Percentiles rank a stretch among this genome's conserved stretches.
Conservation (phyloP, 2,797 vertebrate species). For the Rallus crepitans region DNA sequence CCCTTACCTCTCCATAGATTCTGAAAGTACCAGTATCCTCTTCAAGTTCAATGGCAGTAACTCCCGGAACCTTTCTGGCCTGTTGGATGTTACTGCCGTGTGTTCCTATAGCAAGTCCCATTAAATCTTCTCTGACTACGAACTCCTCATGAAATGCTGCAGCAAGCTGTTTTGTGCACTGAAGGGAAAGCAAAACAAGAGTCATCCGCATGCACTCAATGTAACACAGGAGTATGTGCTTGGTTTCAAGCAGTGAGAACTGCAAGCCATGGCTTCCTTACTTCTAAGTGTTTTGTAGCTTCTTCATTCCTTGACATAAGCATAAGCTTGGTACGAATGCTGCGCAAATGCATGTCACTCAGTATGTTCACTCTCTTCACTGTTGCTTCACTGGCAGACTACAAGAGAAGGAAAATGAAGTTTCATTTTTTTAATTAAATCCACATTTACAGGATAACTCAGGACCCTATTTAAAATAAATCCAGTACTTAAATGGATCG, state of each 20-base stretch:
- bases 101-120: slow-evolving; percentile 98
- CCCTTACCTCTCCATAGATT: slow-evolving; percentile 95
- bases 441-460: neutral
- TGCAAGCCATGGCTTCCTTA: slow-evolving; percentile 84
- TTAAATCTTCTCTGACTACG: slow-evolving; percentile 92
- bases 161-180: slow-evolving; percentile 97
- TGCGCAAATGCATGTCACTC: slow-evolving; percentile 98
- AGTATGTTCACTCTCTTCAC: slow-evolving; percentile 95
- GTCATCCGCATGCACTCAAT: neutral
- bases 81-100: slow-evolving; percentile 98
- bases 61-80: slow-evolving; percentile 94
- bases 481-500: neutral
- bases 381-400: slow-evolving; percentile 94
- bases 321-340: slow-evolving; percentile 96
- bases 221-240: neutral
- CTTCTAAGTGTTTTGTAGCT: slow-evolving; percentile 98
- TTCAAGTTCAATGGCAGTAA: slow-evolving; percentile 96
- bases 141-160: slow-evolving; percentile 98
- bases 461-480: neutral
- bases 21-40: slow-evolving; percentile 96
- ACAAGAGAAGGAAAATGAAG: neutral
- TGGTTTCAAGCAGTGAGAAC: neutral
- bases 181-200: slow-evolving; percentile 3
- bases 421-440: neutral
- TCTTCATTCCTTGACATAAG: slow-evolving; percentile 98